Evolutionary conservation across 2,888 invertebrate species (phyloP), one percentile per base, ranked within the genome.

Genomic region (Eucera pruinosa): DNA sequence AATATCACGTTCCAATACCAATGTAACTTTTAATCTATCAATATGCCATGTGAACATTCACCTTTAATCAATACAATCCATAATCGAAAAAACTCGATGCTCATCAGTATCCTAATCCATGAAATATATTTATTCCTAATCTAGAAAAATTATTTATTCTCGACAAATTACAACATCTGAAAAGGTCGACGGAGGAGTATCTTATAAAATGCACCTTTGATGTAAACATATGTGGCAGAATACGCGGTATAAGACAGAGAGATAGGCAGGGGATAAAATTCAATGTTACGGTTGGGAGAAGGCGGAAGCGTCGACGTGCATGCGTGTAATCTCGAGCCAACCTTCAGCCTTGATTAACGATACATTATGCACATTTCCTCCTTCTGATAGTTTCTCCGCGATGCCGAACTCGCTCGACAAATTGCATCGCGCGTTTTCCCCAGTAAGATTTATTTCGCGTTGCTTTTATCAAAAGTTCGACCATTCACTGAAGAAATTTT

Each of bases 311-410:
- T 18, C 55, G 20, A 4, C 33, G 33, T 43, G 54, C 55, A 39
- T 45, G 60, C 47, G 43, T 55, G 50, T 75, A 75, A 81, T 81
- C 52, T 39, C 36, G 43, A 54, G 11, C 52, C 58, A 48, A 48
- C 47, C 33, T 66, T 69, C 68, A 61, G 47, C 25, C 73, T 33
- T 66, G 58, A 70, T 81, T 82, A 80, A 77, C 73, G 66, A 71
- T 72, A 55, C 68, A 64, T 71, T 62, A 58, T 65, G 67, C 67
- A 70, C 65, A 61, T 41, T 45, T 41, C 48, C 47, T 52, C 15
- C 45, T 41, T 67, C 33, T 47, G 23, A n/a, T 11, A 27, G 65
- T 57, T 62, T 27, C 43, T 33, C 5, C 11, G 39, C 18, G 45
- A 18, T 20, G 47, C 18, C 30, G 48, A 55, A 75, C 27, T 39